Evolutionary conservation across 1,140 invertebrate species (phyloP), one percentile per base, ranked within the genome.

Genomic region (Cherax quadricarinatus): DNA sequence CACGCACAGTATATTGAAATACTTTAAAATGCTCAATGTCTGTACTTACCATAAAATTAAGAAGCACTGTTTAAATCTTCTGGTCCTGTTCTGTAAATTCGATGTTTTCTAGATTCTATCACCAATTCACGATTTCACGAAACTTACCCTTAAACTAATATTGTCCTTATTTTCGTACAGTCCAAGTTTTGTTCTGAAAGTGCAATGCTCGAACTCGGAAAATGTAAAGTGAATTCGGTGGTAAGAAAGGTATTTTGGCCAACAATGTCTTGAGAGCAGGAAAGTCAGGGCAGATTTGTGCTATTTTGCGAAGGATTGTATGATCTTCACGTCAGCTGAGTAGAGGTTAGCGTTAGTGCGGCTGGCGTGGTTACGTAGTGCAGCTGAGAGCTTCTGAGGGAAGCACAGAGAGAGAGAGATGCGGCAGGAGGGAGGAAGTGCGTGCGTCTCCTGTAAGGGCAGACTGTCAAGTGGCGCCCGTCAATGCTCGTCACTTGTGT

Each of bases 381-480:
- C 60, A 83, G 79, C n/a, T 82, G 80, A 53, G n/a, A 88, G 75
- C 73, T 48, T 88, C 86, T 79, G 78, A 80, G 80, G 84, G 66
- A 81, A 89, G 79, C 88, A 14, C 53, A 57, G 53, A 57, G 53
- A 83, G 83, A 49, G 73, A 73, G 83, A 80, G 89, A 51, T 81
- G 84, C 51, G 79, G 84, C 80, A 81, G 84, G 24, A 85, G 84
- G 78, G 82, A 81, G 66, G 49, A 49, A 53, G 41, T 24, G 89
- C 84, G 89, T 91, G 60, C 86, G 89, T 91, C 89, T 91, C 89
- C 89, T 86, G 75, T 91, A 84, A 91, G 73, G 89, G 89, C 73
- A 79, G 89, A 91, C 89, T 91, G 89, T 91, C 89, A 91, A 91
- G 89, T 91, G 89, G 83, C 89, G 89, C 83, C 89, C 89, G 89